Conservation (phyloP, 2,113 vertebrate genomes). For the Typhlomys cinereus region DNA sequence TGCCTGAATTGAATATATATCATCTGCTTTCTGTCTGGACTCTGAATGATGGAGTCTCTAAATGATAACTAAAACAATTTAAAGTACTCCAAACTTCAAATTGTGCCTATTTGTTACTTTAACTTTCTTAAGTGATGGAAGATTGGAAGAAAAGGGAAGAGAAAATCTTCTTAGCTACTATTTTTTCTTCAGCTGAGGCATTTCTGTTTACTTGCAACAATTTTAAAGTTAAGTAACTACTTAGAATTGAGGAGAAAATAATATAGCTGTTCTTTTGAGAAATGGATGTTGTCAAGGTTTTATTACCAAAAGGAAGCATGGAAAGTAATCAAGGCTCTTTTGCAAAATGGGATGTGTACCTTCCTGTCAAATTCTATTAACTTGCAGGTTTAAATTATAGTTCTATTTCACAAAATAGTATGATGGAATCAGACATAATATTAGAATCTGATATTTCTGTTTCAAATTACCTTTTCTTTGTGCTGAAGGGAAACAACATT, state of each 20-base stretch:
- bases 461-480: slow-evolving; percentile 65
- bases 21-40: slow-evolving; percentile 7
- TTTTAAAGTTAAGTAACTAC: slow-evolving; percentile 72
- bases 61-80: slow-evolving; percentile 48
- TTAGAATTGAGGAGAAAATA: slow-evolving; percentile 74
- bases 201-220: slow-evolving; percentile 58
- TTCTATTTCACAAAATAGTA: slow-evolving; percentile 70
- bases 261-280: slow-evolving; percentile 76
- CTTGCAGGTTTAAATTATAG: slow-evolving; percentile 73
- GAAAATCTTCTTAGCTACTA: not conserved
- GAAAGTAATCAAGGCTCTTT: slow-evolving; percentile 74
- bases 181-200: not conserved
- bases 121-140: slow-evolving; percentile 47
- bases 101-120: slow-evolving; percentile 45
- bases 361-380: slow-evolving; percentile 77
- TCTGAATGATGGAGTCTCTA: not conserved
- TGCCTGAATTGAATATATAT: not conserved
- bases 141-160: slow-evolving; percentile 46
- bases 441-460: slow-evolving; percentile 54
- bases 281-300: slow-evolving; percentile 74
- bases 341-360: slow-evolving; percentile 74
- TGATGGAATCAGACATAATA: slow-evolving; percentile 73
- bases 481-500: slow-evolving; percentile 60
- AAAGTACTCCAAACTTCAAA: slow-evolving; percentile 52
- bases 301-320: slow-evolving; percentile 70